A percentile compares a stretch with the other conserved stretches of the same genome.
phyloP scores from a whole-genome alignment of 2,888 invertebrate genomes.

The Amiota minor region DNA sequence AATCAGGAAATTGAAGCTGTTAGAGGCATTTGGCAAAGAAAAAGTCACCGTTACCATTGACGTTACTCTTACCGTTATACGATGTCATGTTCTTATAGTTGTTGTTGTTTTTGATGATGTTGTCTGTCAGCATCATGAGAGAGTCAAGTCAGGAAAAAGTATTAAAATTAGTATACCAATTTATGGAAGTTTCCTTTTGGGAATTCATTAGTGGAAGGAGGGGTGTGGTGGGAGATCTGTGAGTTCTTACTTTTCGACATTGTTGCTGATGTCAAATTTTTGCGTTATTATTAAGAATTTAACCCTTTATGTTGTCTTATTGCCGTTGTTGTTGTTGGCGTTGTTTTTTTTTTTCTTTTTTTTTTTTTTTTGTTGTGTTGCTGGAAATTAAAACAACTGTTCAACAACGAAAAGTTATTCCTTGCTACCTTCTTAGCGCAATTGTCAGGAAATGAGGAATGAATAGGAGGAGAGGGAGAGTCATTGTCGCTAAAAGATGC shows the following conservation, averaged over 20 bases:
- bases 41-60: not conserved
- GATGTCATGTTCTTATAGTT: not conserved
- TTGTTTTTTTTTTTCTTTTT: too few relatives aligned
- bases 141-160: constrained; percentile 47
- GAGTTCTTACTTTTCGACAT: constrained; percentile 1
- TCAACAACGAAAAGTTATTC: constrained; percentile 62
- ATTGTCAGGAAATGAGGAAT: too few relatives aligned
- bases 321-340: not conserved
- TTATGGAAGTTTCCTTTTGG: constrained; percentile 61
- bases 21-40: not conserved
- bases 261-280: constrained; percentile 56
- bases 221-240: not conserved
- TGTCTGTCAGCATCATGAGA: too few relatives aligned
- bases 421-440: constrained; percentile 26
- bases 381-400: constrained; percentile 67
- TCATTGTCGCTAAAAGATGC: too few relatives aligned
- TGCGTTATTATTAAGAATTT: constrained; percentile 63
- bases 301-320: constrained; percentile 51
- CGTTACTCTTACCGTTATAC: not conserved
- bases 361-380: constrained; percentile 59
- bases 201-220: constrained; percentile 62
- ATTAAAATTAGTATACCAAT: constrained; percentile 64
- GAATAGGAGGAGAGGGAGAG: too few relatives aligned
- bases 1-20: too few relatives aligned
- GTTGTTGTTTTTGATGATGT: too few relatives aligned